Evolutionary conservation across 2,888 invertebrate species (phyloP), one percentile per base, ranked within the genome.

Genomic region (Ornithoptera priamus): DNA sequence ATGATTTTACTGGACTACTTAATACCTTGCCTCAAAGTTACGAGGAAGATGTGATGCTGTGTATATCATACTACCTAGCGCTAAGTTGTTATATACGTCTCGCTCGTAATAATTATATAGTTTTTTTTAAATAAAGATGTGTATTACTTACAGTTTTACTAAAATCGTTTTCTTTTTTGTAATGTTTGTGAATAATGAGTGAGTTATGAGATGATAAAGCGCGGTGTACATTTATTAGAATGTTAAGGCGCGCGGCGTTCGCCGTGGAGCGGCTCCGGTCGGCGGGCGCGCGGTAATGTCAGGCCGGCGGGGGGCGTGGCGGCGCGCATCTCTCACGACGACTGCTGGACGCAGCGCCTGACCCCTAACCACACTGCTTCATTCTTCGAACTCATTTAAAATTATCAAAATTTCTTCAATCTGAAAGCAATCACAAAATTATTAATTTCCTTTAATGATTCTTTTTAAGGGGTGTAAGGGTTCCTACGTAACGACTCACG

Each of bases 301-400:
- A 76, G 78, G 75, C 74, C 68, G 73, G 73, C 71, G 66, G 74
- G 71, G 77, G 78, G 80, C 79, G 80, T 75, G 71, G 75, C 75
- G 71, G 50, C 53, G 69, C 74, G 71, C 71, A 73, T 74, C 77
- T 76, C 77, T 78, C 80, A 79, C 77, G 76, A 77, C 69, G 77
- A 77, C 76, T 72, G 75, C 72, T 67, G 72, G 72, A 72, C 73
- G 72, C 68, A 59, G n/a, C n/a, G 58, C 65, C 50, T 65, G 36
- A 62, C 24, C 58, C 36, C 69, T 67, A 15, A 62, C 39, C 70
- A 78, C 79, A 79, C 68, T 75, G 73, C 70, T 72, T 71, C 75
- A 78, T 79, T 79, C 74, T 72, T 65, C 53, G 10, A 30, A 50
- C n/a, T 10, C 24, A 50, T 20, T 57, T 58, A 57, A n/a, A 8